Percentiles rank a stretch among this genome's conserved stretches.
phyloP scores from a whole-genome alignment of 1,140 invertebrate genomes.

The Ceratina japonica region DNA sequence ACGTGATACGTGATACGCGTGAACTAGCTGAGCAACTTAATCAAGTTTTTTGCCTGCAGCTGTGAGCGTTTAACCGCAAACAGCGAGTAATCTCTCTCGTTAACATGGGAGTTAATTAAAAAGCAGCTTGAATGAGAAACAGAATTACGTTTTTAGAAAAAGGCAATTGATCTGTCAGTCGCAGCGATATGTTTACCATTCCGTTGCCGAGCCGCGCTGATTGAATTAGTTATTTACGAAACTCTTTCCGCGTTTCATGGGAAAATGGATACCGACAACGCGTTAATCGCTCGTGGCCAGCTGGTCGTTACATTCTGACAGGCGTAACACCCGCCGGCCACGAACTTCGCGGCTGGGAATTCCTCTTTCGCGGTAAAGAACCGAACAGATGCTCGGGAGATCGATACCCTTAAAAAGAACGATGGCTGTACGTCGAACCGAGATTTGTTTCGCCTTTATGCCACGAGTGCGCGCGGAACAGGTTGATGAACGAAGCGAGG shows the following conservation, averaged over 20 bases:
- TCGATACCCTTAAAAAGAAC: slow-evolving; percentile 3
- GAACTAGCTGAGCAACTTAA: not conserved
- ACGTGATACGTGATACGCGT: too few relatives aligned
- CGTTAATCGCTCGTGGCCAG: slow-evolving; percentile 14
- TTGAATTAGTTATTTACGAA: too few relatives aligned
- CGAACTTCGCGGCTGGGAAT: slow-evolving; percentile 25
- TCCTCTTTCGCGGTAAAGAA: not conserved
- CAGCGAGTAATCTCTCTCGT: not conserved
- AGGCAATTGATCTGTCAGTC: slow-evolving; percentile 1
- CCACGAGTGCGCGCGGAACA: not conserved
- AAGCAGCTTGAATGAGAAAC: too few relatives aligned
- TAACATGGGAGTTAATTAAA: not conserved
- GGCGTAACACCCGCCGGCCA: slow-evolving; percentile 7
- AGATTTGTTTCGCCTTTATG: slow-evolving; percentile 42
- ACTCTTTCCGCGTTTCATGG: not conserved
- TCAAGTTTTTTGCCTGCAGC: not conserved
- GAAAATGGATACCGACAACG: slow-evolving; percentile 1
- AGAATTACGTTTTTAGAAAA: not conserved
- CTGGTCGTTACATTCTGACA: not conserved
- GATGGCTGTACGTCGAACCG: not conserved
- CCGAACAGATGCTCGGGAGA: slow-evolving; percentile 1
- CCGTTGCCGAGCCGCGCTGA: not conserved
- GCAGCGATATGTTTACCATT: slow-evolving; percentile 2
- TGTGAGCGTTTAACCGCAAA: not conserved
- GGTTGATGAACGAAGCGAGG: slow-evolving; percentile 2